Evolutionary conservation across 1,140 invertebrate species (phyloP), one percentile per base, ranked within the genome.

Genomic region (Latrodectus geometricus): DNA sequence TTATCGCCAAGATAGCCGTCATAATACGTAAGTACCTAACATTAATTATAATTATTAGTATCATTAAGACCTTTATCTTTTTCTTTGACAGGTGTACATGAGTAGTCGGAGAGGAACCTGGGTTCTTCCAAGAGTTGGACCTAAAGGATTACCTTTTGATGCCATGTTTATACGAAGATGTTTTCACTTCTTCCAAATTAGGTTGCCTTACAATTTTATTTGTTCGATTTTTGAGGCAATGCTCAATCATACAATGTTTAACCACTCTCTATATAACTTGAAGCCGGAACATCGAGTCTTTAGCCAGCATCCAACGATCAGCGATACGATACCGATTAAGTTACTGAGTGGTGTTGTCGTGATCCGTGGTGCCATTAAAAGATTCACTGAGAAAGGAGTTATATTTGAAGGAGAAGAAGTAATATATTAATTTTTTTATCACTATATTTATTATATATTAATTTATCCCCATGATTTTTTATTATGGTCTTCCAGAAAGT

Each of bases 271-370:
- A 8, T 93, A 91, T 88, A 89, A 90, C 9, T 86, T 93, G 35
- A 90, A 91, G 80, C 93, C 92, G 35, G 88, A 90, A 35, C 92
- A 93, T 85, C 72, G 90, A n/a, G 56, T 91, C n/a, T 89, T 91
- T n/a, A 87, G 89, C 15, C 92, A 92, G 61, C 92, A 93, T 89
- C 91, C 92, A 5, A 93, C 91, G 20, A 92, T 93, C 14, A 93
- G 93, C 88, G 93, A 93, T 88, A 91, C 92, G 17, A 88, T 93
- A 12, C 91, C 93, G 3, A 92, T 92, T 85, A 89, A 92, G 9
- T 90, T 93, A 14, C 89, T 92, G 76, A 91, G 89, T 50, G 93
- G 93, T 8, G 88, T 89, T 12, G 90, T 93, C 35, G 90, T 89
- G 9, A 88, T 92, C 52, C 91, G 91, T 88, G 88, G 89, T 35